Conservation (phyloP, 2,888 invertebrate genomes). For the Corbicula japonica region DNA sequence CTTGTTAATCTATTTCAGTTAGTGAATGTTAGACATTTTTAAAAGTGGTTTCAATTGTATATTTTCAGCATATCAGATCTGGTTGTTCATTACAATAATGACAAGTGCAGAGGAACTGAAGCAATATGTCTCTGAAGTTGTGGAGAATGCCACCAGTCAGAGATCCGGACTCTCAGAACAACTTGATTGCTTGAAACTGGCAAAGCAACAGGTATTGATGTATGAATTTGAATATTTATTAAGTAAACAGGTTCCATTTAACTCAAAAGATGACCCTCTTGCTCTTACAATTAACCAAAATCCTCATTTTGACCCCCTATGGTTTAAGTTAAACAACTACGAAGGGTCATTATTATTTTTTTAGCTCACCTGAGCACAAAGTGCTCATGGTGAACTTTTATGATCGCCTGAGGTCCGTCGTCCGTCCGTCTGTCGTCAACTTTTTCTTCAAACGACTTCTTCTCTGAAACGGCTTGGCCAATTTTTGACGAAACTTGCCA, state of each 20-base stretch:
- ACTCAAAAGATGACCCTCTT: neutral
- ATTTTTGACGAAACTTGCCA: too few species aligned
- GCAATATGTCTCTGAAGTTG: conserved; percentile 82
- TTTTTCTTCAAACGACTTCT: too few species aligned
- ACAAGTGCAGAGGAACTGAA: conserved; percentile 69
- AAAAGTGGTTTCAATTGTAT: too few species aligned
- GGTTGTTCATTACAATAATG: too few species aligned
- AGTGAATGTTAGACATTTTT: too few species aligned
- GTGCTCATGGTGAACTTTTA: too few species aligned
- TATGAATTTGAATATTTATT: neutral
- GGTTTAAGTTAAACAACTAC: neutral
- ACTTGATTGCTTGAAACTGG: conserved; percentile 73
- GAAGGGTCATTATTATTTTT: neutral
- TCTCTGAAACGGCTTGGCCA: too few species aligned
- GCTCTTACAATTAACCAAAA: neutral
- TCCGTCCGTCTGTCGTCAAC: too few species aligned
- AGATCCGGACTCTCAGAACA: conserved; percentile 79
- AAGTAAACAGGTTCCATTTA: neutral
- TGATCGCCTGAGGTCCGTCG: too few species aligned
- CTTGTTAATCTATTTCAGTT: too few species aligned
- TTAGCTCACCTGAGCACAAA: too few species aligned
- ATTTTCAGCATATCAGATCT: too few species aligned
- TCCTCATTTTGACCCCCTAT: neutral
- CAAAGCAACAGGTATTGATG: conserved; percentile 79
- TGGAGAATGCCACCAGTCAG: conserved; percentile 81